These are phyloP conservation scores for Sinocyclocheilus anshuiensis DNA, from an alignment of 2,113 vertebrate species.

Conservation along the genomic window DNA sequence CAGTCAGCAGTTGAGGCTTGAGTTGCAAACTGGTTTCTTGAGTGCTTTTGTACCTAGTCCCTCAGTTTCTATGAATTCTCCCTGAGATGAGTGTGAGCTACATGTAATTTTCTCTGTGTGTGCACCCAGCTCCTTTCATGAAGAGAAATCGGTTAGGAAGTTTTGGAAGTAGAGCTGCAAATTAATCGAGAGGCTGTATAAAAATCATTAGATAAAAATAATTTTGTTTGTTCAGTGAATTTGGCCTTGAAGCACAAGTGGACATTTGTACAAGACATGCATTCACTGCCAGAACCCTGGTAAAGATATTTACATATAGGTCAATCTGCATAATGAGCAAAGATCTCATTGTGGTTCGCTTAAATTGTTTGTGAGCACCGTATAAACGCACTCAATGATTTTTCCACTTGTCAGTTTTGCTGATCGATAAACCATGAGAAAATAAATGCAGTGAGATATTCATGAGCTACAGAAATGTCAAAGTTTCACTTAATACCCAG, in stretches of 20 bases:
- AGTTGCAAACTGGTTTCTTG: constrained; percentile 15
- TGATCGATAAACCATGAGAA: neutral
- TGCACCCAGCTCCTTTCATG: constrained; percentile 14
- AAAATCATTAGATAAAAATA: neutral
- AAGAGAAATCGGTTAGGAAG: constrained; percentile 38
- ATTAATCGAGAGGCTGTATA: constrained; percentile 28
- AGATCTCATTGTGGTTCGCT: neutral
- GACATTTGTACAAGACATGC: neutral
- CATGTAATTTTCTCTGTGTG: neutral
- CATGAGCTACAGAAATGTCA: neutral
- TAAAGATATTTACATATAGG: neutral
- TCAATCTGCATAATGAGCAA: neutral
- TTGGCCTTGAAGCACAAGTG: neutral
- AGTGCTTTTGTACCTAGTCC: constrained; percentile 15
- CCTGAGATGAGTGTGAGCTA: neutral
- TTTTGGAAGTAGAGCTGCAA: constrained; percentile 47
- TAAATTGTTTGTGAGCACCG: neutral
- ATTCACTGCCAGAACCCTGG: neutral
- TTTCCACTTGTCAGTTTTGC: neutral
- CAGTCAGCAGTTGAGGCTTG: neutral
- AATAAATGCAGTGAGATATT: neutral
- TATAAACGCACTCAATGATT: neutral
- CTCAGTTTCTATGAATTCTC: neutral
- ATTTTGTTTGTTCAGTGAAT: neutral
- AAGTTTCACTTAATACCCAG: neutral